A percentile compares a stretch with the other conserved stretches of the same genome.
These are phyloP conservation scores for Drosophila dunni DNA, from an alignment of 1,140 invertebrate genomes.

Conservation along the genomic window DNA sequence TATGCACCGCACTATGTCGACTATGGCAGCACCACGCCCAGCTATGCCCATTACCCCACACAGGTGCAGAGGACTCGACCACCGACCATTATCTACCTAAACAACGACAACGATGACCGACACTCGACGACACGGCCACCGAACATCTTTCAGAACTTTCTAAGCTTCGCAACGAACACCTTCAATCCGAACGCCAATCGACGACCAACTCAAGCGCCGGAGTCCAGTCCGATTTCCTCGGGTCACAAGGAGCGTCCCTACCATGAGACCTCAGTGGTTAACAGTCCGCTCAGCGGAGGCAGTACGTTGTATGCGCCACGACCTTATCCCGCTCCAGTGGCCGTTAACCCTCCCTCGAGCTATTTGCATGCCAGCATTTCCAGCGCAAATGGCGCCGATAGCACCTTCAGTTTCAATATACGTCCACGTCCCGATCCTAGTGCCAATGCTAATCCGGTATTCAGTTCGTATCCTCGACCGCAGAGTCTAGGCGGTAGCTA, in stretches of 20 bases:
- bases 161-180: constrained; percentile 67
- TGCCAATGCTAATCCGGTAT: constrained; percentile 12
- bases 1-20: constrained; percentile 65
- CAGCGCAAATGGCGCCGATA: constrained; percentile 76
- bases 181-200: constrained; percentile 56
- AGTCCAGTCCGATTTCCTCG: constrained; percentile 39
- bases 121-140: constrained; percentile 65
- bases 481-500: constrained; percentile 40
- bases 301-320: constrained; percentile 40
- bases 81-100: constrained; percentile 79
- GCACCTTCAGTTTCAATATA: constrained; percentile 81
- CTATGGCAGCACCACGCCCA: constrained; percentile 59
- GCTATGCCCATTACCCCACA: constrained; percentile 56
- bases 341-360: constrained; percentile 36
- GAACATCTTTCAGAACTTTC: constrained; percentile 75
- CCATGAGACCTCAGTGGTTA: constrained; percentile 43
- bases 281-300: constrained; percentile 53
- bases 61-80: constrained; percentile 69
- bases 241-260: constrained; percentile 49
- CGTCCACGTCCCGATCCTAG: constrained; percentile 61
- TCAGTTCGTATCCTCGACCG: constrained; percentile 49
- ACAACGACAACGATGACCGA: constrained; percentile 70
- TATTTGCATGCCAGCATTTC: constrained; percentile 73
- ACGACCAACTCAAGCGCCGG: constrained; percentile 46
- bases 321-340: constrained; percentile 56